A percentile compares a stretch with the other conserved stretches of the same genome.
Evolutionary conservation across 2,888 invertebrate genomes (phyloP).

Genomic region (Aelia acuminata): DNA sequence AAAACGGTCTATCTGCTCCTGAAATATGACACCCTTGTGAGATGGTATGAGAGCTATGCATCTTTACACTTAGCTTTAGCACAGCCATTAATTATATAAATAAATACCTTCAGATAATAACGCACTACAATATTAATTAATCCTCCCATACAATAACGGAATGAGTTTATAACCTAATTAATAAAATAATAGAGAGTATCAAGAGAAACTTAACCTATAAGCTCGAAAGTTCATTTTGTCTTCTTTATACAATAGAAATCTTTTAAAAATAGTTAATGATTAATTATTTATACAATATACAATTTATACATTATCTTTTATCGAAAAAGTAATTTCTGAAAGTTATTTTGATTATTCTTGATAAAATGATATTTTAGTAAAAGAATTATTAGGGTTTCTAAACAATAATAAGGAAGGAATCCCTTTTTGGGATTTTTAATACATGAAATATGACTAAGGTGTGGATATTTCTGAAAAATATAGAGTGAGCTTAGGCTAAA

Average conservation of each 20-base stretch:
- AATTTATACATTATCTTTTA: constrained; percentile 48
- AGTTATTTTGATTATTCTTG: constrained; percentile 54
- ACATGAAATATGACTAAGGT: neutral
- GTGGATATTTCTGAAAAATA: neutral
- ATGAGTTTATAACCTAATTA: constrained; percentile 40
- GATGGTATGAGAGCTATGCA: constrained; percentile 29
- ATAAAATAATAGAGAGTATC: constrained; percentile 40
- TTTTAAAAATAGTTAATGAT: constrained; percentile 31
- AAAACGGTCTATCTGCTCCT: constrained; percentile 1
- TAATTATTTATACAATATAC: constrained; percentile 56
- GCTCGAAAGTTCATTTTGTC: constrained; percentile 51
- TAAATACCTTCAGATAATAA: constrained; percentile 22
- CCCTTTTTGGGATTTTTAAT: neutral
- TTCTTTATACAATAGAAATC: neutral
- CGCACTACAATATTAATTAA: constrained; percentile 18
- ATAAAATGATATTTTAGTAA: neutral
- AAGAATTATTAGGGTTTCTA: neutral
- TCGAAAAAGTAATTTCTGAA: constrained; percentile 37
- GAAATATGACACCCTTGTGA: neutral
- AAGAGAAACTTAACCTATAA: constrained; percentile 53
- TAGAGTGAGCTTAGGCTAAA: neutral
- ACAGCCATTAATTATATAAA: constrained; percentile 44
- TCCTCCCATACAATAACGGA: neutral
- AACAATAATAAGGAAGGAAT: neutral
- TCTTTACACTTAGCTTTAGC: constrained; percentile 29